Base-by-base conservation (phyloP, 2,797 vertebrate genomes). In the Rhinichthys osculus region DNA sequence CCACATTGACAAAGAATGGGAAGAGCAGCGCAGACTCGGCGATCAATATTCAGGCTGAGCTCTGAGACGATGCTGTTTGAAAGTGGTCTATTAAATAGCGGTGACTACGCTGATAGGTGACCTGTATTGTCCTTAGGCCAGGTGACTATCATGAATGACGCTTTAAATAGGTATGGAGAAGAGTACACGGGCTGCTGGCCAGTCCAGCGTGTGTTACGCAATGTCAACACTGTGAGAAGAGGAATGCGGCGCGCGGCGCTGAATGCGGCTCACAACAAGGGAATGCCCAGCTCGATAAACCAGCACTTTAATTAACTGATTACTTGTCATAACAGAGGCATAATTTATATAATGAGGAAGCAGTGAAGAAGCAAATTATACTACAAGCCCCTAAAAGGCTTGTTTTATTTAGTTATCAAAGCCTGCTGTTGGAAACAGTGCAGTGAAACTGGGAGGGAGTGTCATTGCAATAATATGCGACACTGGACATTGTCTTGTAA, bases 161-260 rank as follows among this genome's bases (percentile, higher is more conserved):
- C 69, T 78, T 84, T 79, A 81, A 84, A 83, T 76, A 91, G 54
- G 87, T 87, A 86, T 87, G 88, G 81, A 91, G 89, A 90, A 89
- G 64, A 89, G 82, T 13, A 80, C 47, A 88, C 89, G 88, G 87
- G 89, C 87, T 59, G 88, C 87, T 81, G 90, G 89, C n/a, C 83
- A 85, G 88, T 85, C 59, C 82, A 85, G 83, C 42, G 93, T 93
- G 82, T 42, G 93, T 95, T 95, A 95, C 91, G 94, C 94, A 95
- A 95, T 91, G 92, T 91, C 93, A 92, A 95, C 93, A 95, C 90
- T 30, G 80, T 84, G 87, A 91, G 91, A 90, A n/a, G 87, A 93
- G 93, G 93, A 95, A 95, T 95, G 94, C 94, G 91, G 38, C 91
- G 92, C 92, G 94, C 94, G 91, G 38, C 91, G 92, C 92, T 71